A percentile compares a stretch with the other conserved stretches of the same genome.
These are phyloP conservation scores for Andrena cerasifolii DNA, from an alignment of 1,140 invertebrate genomes.

Conservation along the genomic window DNA sequence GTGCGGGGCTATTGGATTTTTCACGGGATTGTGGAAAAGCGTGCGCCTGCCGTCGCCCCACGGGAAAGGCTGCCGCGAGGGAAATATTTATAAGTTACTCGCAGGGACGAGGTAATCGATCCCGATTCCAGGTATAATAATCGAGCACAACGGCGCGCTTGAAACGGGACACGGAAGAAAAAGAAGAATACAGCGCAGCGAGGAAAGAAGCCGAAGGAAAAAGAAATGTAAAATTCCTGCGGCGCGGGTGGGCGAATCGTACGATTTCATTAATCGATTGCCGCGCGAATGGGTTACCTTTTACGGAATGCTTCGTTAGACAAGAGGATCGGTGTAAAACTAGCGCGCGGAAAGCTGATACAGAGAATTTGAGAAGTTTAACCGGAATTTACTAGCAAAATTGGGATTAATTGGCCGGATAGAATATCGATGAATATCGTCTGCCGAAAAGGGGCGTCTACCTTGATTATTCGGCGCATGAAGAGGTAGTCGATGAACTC, in stretches of 20 bases:
- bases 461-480: conserved; percentile 65
- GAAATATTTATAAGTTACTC: conserved; percentile 43
- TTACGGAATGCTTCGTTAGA: background rate
- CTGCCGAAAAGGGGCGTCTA: too few relatives aligned
- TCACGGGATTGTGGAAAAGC: conserved; percentile 84
- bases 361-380: too few relatives aligned
- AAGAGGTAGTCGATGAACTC: conserved; percentile 63
- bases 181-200: too few relatives aligned
- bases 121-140: background rate
- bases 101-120: background rate
- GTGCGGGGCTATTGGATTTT: conserved; percentile 83
- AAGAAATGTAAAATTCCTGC: conserved; percentile 18
- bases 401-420: too few relatives aligned
- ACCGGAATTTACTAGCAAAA: too few relatives aligned
- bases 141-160: background rate
- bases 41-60: conserved; percentile 86
- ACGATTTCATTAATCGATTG: conserved; percentile 63
- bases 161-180: background rate
- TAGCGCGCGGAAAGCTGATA: too few relatives aligned
- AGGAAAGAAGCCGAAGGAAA: background rate
- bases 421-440: too few relatives aligned
- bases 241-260: conserved; percentile 25
- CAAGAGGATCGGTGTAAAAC: conserved; percentile 33
- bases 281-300: conserved; percentile 27
- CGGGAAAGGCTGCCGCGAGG: conserved; percentile 83